Evolutionary conservation across 92 coral and sea anemone genomes (phyloP), one percentile per base, ranked within the genome.

Genomic region (Heliopora coerulea): DNA sequence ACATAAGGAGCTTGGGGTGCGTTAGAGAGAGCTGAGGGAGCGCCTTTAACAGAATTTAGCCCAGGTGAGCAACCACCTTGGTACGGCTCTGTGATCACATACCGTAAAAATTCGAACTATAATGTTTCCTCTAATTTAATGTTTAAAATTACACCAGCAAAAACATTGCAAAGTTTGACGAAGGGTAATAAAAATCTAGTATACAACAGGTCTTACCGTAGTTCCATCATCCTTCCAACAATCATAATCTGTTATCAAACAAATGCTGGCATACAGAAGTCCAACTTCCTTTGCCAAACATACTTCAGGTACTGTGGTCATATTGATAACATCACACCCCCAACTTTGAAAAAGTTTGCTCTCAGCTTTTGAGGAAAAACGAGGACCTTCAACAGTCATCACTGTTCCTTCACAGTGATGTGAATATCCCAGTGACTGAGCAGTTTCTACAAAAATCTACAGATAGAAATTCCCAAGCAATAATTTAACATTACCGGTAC

Each of bases 231-330:
- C 91, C 25, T 87, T 87, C 98, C 98, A 93, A 56, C 95, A 93
- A 78, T 95, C 99, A 61, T 95, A 95, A 62, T 95, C 99, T 23
- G 99, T 95, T 34, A 95, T 96, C 91, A 95, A 83, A 78, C 96
- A 91, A 80, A 95, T 82, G 54, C 96, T 90, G 56, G 99, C 93
- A 80, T 95, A 95, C 25, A 89, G 83, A 24, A 95, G 79, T 19
- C 99, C 99, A 68, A 89, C 97, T 86, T 95, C 99, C 30, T 86
- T 91, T 13, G 99, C 91, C 24, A 95, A 87, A 37, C 89, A 87
- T n/a, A 90, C 97, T 75, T 95, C 99, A 21, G 99, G 99, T 50
- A 90, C 81, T n/a, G 96, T 90, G 0, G 99, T 95, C 99, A 95
- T 95, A 42, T 59, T 86, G 79, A 95, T 88, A 62, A 95, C 89